Base-by-base conservation (phyloP, 2,888 invertebrate species). In the Didymodactylos carnosus region DNA sequence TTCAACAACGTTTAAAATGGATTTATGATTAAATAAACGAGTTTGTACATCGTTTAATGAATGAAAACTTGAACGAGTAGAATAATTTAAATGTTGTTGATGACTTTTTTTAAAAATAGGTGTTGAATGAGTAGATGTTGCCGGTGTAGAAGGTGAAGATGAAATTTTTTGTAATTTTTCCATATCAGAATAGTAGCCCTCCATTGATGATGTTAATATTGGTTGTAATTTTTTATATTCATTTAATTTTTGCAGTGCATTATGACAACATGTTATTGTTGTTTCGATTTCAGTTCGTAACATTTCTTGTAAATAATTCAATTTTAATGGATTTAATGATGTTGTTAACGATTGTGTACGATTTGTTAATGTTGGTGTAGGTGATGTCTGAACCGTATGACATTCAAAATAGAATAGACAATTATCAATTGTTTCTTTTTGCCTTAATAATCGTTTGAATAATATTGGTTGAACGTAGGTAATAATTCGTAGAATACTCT, bases 1-100 rank as follows among this genome's bases (percentile, higher is more conserved):
- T 69, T 74, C 74, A 25, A 74, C 71, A 62, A 39, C 35, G 27
- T 74, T 74, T 46, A 74, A 41, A n/a, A 74, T 39, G 13, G 74
- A 35, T 69, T 53, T 74, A 62, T 74, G 41, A 43, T 53, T 35
- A 71, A 41, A 74, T 14, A 74, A 71, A 29, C 74, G 25, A 39
- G 51, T 71, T 71, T 74, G 71, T 6, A 74, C 53, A 70, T 74
- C 46, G 29, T 43, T 19, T 16, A n/a, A 16, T 39, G 49, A 49
- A 69, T 70, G 46, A 2, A 39, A 23, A 25, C 14, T 69, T 19
- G 62, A 39, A 13, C 25, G 25, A 1, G 71, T 51, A 13, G 43
- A 46, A 23, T 13, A 27, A 5, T 41, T 43, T 40, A 25, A 10
- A 23, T 14, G 27, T 46, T 29, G 14, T 7, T 10, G 11, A 7